phyloP scores from a whole-genome alignment of 2,113 vertebrate species.

The Oplegnathus fasciatus region DNA sequence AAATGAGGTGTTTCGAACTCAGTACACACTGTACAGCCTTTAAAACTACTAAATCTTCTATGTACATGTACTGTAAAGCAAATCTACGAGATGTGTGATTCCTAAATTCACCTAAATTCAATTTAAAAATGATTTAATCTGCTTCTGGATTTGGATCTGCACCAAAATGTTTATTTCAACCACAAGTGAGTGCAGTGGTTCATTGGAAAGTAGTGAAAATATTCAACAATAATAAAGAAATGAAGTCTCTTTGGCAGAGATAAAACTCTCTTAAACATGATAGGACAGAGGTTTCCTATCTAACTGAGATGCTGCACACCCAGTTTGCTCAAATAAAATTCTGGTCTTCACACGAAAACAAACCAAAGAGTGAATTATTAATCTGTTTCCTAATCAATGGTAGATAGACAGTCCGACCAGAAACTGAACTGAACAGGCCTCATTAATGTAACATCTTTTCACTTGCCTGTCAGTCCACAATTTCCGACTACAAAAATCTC shows the following conservation, averaged over 20 bases:
- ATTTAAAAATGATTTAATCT: not conserved
- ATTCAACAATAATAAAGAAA: no score
- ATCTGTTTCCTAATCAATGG: not conserved
- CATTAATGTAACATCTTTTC: not conserved
- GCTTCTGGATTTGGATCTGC: not conserved
- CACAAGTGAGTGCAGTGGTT: no score
- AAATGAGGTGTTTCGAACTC: conserved; percentile 48
- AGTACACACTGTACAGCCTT: not conserved
- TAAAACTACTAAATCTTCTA: not conserved
- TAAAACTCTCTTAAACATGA: no score
- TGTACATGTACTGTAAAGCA: not conserved
- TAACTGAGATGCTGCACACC: no score
- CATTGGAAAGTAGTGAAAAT: no score
- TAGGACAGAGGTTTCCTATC: no score
- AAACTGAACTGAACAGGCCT: not conserved
- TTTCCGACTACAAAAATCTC: no score
- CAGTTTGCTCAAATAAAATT: not conserved
- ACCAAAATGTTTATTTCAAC: not conserved
- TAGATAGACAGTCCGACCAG: no score
- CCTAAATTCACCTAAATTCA: not conserved
- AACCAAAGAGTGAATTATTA: not conserved
- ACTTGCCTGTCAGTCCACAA: not conserved
- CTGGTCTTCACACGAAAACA: not conserved
- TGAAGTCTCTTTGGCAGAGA: no score
- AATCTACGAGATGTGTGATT: not conserved